Conservation (phyloP, 2,888 invertebrate species). For the Acanthoscelides obtectus region DNA sequence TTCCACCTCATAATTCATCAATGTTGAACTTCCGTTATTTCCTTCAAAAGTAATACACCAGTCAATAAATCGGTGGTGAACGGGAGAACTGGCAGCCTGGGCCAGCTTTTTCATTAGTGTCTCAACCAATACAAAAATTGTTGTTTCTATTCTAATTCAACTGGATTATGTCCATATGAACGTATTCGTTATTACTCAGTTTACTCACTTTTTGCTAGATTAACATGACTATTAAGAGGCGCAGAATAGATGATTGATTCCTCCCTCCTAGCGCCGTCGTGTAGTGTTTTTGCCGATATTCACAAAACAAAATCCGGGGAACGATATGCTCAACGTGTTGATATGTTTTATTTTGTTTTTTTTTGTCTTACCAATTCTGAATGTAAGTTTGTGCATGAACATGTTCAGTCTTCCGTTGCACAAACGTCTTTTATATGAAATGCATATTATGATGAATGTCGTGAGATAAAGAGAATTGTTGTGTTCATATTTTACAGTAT, state of each 20-base stretch:
- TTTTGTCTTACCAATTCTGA: slow-evolving; percentile 17
- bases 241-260: not conserved
- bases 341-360: slow-evolving; percentile 19
- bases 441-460: slow-evolving; percentile 23
- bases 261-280: not conserved
- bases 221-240: not conserved
- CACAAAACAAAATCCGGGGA: slow-evolving; percentile 15
- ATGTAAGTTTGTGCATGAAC: slow-evolving; percentile 21
- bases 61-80: too few relatives aligned
- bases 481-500: slow-evolving; percentile 50
- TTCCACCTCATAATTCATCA: too few relatives aligned
- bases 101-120: too few relatives aligned
- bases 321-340: slow-evolving; percentile 28
- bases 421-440: slow-evolving; percentile 14
- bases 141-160: too few relatives aligned
- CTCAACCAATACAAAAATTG: too few relatives aligned
- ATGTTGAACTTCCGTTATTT: too few relatives aligned
- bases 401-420: slow-evolving; percentile 28
- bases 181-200: too few relatives aligned
- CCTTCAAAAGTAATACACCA: too few relatives aligned
- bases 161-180: too few relatives aligned
- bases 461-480: slow-evolving; percentile 49
- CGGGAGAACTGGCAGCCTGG: too few relatives aligned
- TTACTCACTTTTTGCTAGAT: too few relatives aligned
- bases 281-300: not conserved